These are phyloP conservation scores for Drosophila orosa DNA, from an alignment of 1,140 invertebrate genomes.

Conservation along the genomic window DNA sequence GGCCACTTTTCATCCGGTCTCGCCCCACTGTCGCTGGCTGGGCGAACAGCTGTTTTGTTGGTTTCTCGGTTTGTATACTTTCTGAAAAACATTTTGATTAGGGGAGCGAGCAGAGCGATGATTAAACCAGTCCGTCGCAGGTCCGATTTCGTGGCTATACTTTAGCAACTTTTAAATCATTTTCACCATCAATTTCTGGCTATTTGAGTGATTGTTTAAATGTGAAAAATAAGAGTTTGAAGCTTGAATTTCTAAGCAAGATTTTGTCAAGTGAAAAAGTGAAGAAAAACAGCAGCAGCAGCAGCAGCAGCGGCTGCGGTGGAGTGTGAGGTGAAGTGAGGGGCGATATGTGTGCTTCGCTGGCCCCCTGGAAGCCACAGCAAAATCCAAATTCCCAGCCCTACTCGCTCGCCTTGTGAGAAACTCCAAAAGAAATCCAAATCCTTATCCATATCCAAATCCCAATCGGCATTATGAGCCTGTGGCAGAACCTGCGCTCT, in stretches of 20 bases:
- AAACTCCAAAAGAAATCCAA: no score
- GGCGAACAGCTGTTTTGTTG: conserved; percentile 68
- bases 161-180: neutral
- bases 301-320: neutral
- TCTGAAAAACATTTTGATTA: conserved; percentile 71
- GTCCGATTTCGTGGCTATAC: conserved; percentile 11
- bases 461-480: conserved; percentile 40
- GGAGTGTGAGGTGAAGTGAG: conserved; percentile 18
- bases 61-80: conserved; percentile 72
- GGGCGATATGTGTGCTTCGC: conserved; percentile 28
- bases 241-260: conserved; percentile 1
- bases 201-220: neutral
- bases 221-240: neutral
- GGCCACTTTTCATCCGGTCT: neutral
- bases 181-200: neutral
- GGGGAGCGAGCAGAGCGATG: conserved; percentile 63
- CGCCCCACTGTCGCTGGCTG: conserved; percentile 38
- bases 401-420: neutral
- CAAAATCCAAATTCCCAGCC: neutral
- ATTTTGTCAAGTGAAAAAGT: conserved; percentile 3
- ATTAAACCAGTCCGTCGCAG: conserved; percentile 67
- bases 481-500: conserved; percentile 20
- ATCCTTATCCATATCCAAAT: neutral
- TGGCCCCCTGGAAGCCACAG: conserved; percentile 19
- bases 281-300: neutral